Evolutionary conservation across 1,140 invertebrate species (phyloP).

Genomic region (Sipha flava): DNA sequence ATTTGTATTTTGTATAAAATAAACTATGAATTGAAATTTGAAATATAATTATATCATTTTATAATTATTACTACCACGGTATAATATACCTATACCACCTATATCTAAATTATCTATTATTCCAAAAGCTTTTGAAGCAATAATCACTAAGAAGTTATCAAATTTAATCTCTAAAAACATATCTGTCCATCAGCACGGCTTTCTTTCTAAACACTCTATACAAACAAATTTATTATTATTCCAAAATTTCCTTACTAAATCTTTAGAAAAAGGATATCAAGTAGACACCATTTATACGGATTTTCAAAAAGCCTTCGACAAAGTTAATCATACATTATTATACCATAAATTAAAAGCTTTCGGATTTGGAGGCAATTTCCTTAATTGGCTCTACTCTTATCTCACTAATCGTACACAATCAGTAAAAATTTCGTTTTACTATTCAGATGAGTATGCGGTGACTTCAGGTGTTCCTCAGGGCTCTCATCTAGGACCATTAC

Average conservation of each 20-base stretch:
- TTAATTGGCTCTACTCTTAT: constrained; percentile 38
- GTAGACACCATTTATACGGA: no score
- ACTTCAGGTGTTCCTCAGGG: no score
- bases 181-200: constrained; percentile 28
- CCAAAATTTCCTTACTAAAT: constrained; percentile 26
- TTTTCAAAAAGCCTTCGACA: constrained; percentile 34
- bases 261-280: no score
- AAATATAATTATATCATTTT: no score
- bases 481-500: no score
- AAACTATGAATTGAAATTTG: no score
- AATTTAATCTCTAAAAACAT: constrained; percentile 16
- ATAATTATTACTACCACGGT: no score
- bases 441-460: no score
- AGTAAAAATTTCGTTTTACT: constrained; percentile 33
- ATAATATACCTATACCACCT: no score
- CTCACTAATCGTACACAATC: constrained; percentile 37
- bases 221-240: constrained; percentile 25
- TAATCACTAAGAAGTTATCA: not conserved
- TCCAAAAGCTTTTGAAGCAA: constrained; percentile 10
- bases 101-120: no score
- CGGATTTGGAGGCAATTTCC: constrained; percentile 32
- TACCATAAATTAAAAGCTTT: constrained; percentile 32
- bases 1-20: no score
- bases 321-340: constrained; percentile 30
- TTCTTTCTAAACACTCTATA: constrained; percentile 29